Base-by-base conservation (phyloP, 2,113 vertebrate genomes). In the Oxygymnocypris stewartii region DNA sequence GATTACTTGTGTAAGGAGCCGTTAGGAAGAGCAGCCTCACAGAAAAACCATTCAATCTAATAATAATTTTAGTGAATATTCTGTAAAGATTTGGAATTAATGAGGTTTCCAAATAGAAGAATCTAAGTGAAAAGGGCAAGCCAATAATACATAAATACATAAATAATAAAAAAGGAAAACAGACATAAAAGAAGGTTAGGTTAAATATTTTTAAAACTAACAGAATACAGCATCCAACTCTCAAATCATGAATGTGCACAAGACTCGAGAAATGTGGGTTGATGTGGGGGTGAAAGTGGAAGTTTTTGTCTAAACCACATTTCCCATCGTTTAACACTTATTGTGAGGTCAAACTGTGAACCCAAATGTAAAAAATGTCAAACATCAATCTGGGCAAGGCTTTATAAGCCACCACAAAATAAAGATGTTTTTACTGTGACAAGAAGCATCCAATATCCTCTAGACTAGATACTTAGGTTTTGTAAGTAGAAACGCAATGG, bases 301-400 rank as follows among this genome's bases (percentile, higher is more conserved):
- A 75, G 82, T 9, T 82, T 85, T 76, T 44, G 13, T 79, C 65
- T 63, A 49, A 88, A 85, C 83, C 83, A 85, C 69, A 85, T 74
- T 79, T 73, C 54, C 84, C 65, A 85, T 23, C 18, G 75, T 80
- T 20, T 59, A 49, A 44, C 51, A 73, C 51, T 16, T 75, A 31
- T 42, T 82, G 4, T 69, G 57, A 49, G 59, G 23, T 57, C 28
- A 77, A 47, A 28, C n/a, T 47, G 73, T 14, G 71, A 82, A 42
- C 6, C 44, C n/a, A 77, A 76, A 7, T 76, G 11, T 79, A 12
- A 57, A 79, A 61, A 20, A 79, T 23, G 23, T 79, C 8, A n/a
- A 57, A n/a, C 51, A 61, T 7, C 9, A 61, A 61, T 63, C 23
- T 63, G 63, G 35, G 40, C 61, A 79, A 57, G 49, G 16, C 16